Evolutionary conservation across 2,888 invertebrate genomes (phyloP), one percentile per base, ranked within the genome.

Genomic region (Pseudococcus viburni): DNA sequence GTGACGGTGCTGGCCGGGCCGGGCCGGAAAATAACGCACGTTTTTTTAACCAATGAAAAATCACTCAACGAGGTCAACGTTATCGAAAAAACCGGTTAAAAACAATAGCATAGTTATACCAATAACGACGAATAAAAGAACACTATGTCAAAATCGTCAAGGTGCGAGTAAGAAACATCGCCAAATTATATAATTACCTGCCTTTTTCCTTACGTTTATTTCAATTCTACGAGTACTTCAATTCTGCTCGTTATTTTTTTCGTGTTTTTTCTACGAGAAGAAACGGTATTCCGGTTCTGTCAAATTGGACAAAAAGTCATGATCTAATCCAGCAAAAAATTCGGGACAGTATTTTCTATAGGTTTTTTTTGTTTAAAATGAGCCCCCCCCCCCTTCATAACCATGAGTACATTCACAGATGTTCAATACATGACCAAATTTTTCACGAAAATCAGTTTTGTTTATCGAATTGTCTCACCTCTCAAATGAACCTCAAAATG

Each of bases 1-100:
- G 26, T 33, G 26, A 33, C 26, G 26, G 12, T 15, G 51, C 5
- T 51, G 11, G 4, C 8, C n/a, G 7, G n/a, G 42, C 0, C 6
- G n/a, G 59, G n/a, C n/a, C n/a, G 59, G n/a, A 68, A 68, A 68
- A 22, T 73, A 73, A 73, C 26, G 73, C 8, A 39, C 73, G 73
- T 73, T 73, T 33, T 73, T 73, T 17, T 8, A 73, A 33, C 33
- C 73, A 33, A 73, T 73, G 19, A 73, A 46, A 42, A 83, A 83
- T 19, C 33, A 19, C 80, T 83, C 80, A 83, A 83, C 80, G 80
- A 83, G 80, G 80, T 83, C 80, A 83, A 83, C 80, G 80, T 46
- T 46, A 83, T 46, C 46, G 77, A 77, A 77, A 83, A 83, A 77
- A 83, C 80, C 46, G 46, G 80, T 83, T 83, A 83, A 83, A 73